phyloP scores from a whole-genome alignment of 2,888 invertebrate species.

The Phyto melanocephala region DNA sequence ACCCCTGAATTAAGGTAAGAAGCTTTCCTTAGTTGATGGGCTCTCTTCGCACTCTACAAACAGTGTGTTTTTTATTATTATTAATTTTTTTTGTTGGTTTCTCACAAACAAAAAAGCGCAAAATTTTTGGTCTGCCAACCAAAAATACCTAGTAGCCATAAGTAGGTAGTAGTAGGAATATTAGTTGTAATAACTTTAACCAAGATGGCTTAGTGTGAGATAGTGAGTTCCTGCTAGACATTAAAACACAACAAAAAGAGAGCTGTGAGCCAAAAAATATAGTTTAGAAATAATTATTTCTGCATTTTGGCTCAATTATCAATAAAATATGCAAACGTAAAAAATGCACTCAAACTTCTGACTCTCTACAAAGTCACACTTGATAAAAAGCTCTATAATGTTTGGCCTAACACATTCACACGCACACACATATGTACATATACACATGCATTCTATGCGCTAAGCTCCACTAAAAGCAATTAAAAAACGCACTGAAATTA shows the following conservation, averaged over 20 bases:
- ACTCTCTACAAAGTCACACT: not conserved
- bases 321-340: slow-evolving; percentile 16
- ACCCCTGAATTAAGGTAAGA: not conserved
- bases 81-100: no score
- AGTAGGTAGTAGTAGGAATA: not conserved
- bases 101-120: not conserved
- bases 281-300: slow-evolving; percentile 10
- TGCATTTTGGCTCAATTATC: slow-evolving; percentile 14
- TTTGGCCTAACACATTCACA: not conserved
- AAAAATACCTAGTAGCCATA: slow-evolving; percentile 19
- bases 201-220: slow-evolving; percentile 1
- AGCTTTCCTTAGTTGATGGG: slow-evolving; percentile 18
- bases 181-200: slow-evolving; percentile 25
- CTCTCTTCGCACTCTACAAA: not conserved
- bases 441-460: no score
- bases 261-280: not conserved
- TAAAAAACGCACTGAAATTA: not conserved
- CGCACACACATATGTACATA: no score
- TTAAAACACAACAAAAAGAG: not conserved
- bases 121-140: slow-evolving; percentile 50
- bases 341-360: slow-evolving; percentile 32
- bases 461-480: not conserved
- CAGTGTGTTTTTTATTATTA: not conserved
- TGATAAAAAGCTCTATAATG: slow-evolving; percentile 1
- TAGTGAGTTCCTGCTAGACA: slow-evolving; percentile 26